These are phyloP conservation scores for Ypsolopha sequella DNA, from an alignment of 2,888 invertebrate genomes.

Conservation along the genomic window DNA sequence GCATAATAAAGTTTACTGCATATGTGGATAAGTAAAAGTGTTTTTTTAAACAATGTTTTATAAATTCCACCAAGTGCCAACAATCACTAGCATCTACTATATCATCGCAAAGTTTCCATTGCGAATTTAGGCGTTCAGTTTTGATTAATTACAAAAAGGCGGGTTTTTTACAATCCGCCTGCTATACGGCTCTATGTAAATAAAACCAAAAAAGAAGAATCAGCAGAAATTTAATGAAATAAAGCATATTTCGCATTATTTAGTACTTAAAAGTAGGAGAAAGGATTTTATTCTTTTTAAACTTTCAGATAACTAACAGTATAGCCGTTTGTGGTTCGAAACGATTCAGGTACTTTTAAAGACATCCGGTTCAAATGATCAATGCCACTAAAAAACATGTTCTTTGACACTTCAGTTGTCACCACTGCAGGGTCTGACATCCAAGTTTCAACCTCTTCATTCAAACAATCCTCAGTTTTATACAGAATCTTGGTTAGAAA, in stretches of 20 bases:
- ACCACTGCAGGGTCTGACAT: constrained; percentile 62
- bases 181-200: no score
- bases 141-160: no score
- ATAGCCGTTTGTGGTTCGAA: constrained; percentile 68
- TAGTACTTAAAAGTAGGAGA: background rate
- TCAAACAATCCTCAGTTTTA: constrained; percentile 52
- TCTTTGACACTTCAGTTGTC: constrained; percentile 66
- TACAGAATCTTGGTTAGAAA: constrained; percentile 71
- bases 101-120: no score
- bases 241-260: background rate
- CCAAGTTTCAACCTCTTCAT: constrained; percentile 64
- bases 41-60: no score
- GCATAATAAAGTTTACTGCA: no score
- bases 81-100: no score
- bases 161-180: no score
- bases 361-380: constrained; percentile 69
- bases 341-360: constrained; percentile 64
- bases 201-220: background rate
- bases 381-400: constrained; percentile 66
- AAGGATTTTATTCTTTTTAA: background rate
- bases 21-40: no score
- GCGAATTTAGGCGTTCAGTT: no score
- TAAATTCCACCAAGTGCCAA: no score
- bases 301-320: constrained; percentile 71
- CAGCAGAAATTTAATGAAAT: background rate